Conservation (phyloP, 1,140 invertebrate genomes). For the Drosophila bocki region DNA sequence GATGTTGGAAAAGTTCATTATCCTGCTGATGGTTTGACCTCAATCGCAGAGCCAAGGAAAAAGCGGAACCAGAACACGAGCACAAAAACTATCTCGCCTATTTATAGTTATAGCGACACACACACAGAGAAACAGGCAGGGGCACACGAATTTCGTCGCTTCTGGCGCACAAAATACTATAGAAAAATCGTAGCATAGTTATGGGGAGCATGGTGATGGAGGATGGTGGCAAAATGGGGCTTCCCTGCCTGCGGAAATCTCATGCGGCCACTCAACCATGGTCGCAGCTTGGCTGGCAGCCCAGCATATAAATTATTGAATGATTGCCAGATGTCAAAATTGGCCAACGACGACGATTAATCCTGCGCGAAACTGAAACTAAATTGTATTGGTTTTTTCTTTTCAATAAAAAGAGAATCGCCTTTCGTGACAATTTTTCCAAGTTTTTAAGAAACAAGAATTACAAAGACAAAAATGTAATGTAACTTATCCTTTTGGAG, state of each 20-base stretch:
- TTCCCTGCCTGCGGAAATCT: constrained; percentile 29
- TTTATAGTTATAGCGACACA: constrained; percentile 59
- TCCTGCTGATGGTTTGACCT: constrained; percentile 73
- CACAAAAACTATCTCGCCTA: constrained; percentile 74
- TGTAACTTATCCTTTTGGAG: not conserved
- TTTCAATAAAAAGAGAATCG: not conserved
- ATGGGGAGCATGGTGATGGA: constrained; percentile 2
- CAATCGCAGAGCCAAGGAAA: constrained; percentile 60
- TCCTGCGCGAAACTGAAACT: constrained; percentile 33
- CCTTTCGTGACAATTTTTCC: not conserved
- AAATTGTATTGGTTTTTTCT: constrained; percentile 8
- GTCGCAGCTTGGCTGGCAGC: constrained; percentile 40
- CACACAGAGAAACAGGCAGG: constrained; percentile 14
- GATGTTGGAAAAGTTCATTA: constrained; percentile 75
- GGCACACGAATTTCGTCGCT: constrained; percentile 41
- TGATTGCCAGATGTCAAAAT: constrained; percentile 75
- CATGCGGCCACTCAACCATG: constrained; percentile 40
- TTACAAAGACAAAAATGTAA: not conserved
- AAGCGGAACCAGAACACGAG: constrained; percentile 57
- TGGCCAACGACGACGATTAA: constrained; percentile 66
- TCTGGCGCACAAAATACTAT: constrained; percentile 34
- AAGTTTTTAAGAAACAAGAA: not conserved
- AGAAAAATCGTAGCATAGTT: constrained; percentile 58
- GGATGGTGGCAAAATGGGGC: not conserved
- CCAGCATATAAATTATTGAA: constrained; percentile 58